phyloP scores from a whole-genome alignment of 2,797 vertebrate genomes.

The Siniperca undulata region DNA sequence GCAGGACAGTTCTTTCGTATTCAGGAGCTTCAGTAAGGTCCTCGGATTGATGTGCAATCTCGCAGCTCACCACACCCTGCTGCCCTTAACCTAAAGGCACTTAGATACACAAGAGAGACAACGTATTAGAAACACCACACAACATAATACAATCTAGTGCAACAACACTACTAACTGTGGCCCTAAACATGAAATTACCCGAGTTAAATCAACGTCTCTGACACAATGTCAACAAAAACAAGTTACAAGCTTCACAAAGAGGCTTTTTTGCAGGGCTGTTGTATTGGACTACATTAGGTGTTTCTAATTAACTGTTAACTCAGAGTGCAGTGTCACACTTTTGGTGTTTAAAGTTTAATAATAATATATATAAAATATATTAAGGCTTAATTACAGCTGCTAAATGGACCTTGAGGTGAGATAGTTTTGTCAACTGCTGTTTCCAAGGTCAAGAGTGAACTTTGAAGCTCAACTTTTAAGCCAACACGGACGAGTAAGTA shows the following conservation, averaged over 20 bases:
- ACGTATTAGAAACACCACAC: background rate
- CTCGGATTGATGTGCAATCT: background rate
- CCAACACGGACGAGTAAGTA: background rate
- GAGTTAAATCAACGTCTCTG: constrained; percentile 3
- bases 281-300: background rate
- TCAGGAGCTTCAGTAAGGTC: background rate
- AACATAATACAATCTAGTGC: background rate
- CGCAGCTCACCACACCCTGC: background rate
- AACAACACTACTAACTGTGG: background rate
- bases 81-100: background rate
- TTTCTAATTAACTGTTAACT: background rate
- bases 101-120: background rate
- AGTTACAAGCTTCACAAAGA: background rate
- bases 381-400: background rate
- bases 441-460: background rate
- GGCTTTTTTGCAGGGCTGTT: background rate
- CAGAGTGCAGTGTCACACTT: too few relatives aligned
- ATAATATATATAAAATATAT: background rate
- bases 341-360: background rate
- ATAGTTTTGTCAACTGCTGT: background rate
- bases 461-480: background rate
- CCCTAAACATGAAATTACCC: background rate
- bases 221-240: background rate
- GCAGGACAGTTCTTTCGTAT: background rate
- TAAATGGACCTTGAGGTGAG: background rate